A percentile compares a stretch with the other conserved stretches of the same genome.
Conservation (phyloP, 2,888 invertebrate species). For the Bhutanitis thaidina region DNA sequence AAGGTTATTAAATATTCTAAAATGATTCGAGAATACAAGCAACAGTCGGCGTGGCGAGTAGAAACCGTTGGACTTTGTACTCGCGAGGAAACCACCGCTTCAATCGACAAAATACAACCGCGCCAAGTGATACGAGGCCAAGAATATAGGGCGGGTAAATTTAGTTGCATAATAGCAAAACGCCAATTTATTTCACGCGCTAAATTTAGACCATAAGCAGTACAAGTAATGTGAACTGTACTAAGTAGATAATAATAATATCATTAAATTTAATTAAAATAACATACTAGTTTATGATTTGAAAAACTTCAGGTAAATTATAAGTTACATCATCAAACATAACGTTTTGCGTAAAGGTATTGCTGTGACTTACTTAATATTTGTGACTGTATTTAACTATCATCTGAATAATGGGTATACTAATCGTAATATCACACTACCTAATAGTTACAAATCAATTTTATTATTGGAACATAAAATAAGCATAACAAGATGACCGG, state of each 20-base stretch:
- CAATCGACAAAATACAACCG: not conserved
- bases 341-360: no score
- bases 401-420: no score
- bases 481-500: not conserved
- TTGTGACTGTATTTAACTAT: not conserved
- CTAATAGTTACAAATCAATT: no score
- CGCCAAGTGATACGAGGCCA: constrained; percentile 17
- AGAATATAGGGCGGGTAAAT: constrained; percentile 11
- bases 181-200: not conserved
- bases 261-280: no score
- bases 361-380: not conserved
- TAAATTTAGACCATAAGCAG: not conserved
- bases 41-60: constrained; percentile 4
- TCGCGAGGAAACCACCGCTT: constrained; percentile 6
- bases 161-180: constrained; percentile 14
- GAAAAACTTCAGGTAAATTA: no score
- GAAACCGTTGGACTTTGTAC: constrained; percentile 13
- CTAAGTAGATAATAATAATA: no score
- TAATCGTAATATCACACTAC: no score
- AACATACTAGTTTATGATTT: no score
- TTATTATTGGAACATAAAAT: not conserved
- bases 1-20: no score
- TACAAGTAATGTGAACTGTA: no score
- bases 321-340: no score
- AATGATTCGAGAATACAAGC: not conserved